These are phyloP conservation scores for Coluber constrictor DNA, from an alignment of 2,797 vertebrate genomes.

Conservation along the genomic window DNA sequence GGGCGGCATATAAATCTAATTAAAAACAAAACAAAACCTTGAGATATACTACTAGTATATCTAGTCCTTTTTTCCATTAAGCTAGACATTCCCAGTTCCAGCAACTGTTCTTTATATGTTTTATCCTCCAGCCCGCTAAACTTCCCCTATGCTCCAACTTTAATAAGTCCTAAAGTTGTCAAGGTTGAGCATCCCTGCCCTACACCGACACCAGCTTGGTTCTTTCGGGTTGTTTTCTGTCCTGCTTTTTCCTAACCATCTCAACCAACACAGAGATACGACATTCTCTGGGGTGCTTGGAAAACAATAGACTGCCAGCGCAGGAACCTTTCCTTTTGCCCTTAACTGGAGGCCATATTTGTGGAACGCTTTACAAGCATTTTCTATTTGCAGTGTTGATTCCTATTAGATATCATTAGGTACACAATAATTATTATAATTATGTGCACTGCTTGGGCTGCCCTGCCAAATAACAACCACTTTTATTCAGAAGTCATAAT, in stretches of 20 bases:
- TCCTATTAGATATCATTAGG: constrained; percentile 78
- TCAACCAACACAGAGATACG: constrained; percentile 50
- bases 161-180: neutral
- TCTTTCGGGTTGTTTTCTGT: constrained; percentile 65
- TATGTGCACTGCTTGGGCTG: constrained; percentile 74
- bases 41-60: too few species aligned
- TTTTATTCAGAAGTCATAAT: constrained; percentile 80
- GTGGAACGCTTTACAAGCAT: constrained; percentile 62
- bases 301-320: constrained; percentile 60
- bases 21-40: too few species aligned
- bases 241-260: constrained; percentile 59
- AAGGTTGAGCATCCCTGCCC: neutral
- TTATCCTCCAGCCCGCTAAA: neutral
- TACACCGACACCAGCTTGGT: constrained; percentile 45
- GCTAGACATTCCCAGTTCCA: neutral
- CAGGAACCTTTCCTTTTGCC: constrained; percentile 62
- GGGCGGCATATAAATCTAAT: too few species aligned
- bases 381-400: constrained; percentile 64
- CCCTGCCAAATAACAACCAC: constrained; percentile 76
- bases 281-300: constrained; percentile 54
- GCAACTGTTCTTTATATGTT: neutral
- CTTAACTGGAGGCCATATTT: constrained; percentile 67
- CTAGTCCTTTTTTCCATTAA: neutral
- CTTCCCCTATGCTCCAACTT: neutral
- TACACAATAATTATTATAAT: constrained; percentile 82